These are phyloP conservation scores for Melanchra persicariae DNA, from an alignment of 2,888 invertebrate species.

Conservation along the genomic window DNA sequence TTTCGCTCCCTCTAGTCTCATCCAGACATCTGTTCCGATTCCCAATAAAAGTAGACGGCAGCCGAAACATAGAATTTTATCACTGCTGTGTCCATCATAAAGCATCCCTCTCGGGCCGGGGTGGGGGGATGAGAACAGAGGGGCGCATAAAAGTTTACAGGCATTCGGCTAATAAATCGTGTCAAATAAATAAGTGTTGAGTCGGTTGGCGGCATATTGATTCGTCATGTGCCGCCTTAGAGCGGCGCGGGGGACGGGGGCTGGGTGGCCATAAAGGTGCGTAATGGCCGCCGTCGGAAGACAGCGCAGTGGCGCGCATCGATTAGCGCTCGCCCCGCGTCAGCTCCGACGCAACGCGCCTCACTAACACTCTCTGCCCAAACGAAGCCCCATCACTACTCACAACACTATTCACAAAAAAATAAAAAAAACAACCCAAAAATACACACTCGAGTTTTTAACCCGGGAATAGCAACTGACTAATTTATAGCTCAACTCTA, in stretches of 20 bases:
- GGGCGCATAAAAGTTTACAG: constrained; percentile 89
- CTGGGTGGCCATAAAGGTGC: constrained; percentile 93
- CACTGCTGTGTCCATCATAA: constrained; percentile 88
- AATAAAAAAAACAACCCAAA: constrained; percentile 8
- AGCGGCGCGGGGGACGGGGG: constrained; percentile 80
- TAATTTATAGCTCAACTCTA: constrained; percentile 46
- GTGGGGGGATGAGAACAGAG: constrained; percentile 77
- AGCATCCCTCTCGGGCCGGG: constrained; percentile 78
- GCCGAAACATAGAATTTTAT: constrained; percentile 88
- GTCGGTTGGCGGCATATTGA: constrained; percentile 91
- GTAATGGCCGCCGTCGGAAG: constrained; percentile 93
- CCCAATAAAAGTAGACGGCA: constrained; percentile 84
- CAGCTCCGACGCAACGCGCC: constrained; percentile 87
- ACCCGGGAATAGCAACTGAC: constrained; percentile 39
- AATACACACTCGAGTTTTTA: constrained; percentile 49
- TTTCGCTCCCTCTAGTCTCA: constrained; percentile 69
- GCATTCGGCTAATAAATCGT: constrained; percentile 91
- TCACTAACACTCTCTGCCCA: constrained; percentile 66
- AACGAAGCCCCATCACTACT: constrained; percentile 61
- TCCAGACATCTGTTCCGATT: constrained; percentile 84
- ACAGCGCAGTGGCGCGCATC: constrained; percentile 93
- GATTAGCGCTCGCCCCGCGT: constrained; percentile 92
- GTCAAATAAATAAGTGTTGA: constrained; percentile 91
- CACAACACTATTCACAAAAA: constrained; percentile 20
- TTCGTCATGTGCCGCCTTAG: constrained; percentile 90